phyloP scores from a whole-genome alignment of 2,888 invertebrate genomes.

The Andrena haemorrhoa region DNA sequence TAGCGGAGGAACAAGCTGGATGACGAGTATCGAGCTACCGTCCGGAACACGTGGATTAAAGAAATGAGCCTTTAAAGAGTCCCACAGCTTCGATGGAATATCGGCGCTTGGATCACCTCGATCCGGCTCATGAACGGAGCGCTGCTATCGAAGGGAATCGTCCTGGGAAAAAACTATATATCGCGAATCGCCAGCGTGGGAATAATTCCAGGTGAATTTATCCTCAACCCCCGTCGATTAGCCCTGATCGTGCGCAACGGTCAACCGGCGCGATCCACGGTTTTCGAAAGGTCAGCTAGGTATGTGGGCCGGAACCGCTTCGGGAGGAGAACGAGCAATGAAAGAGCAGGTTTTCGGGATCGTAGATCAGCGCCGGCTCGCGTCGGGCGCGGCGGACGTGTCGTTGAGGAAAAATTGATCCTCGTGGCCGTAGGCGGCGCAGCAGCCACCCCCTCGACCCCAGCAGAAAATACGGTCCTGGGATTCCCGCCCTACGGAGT shows the following conservation, averaged over 20 bases:
- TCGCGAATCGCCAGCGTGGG: slow-evolving; percentile 46
- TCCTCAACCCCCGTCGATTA: slow-evolving; percentile 39
- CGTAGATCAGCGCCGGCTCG: slow-evolving; percentile 38
- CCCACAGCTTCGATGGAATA: neutral
- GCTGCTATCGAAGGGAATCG: slow-evolving; percentile 24
- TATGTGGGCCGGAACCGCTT: slow-evolving; percentile 5
- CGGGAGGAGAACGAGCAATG: neutral
- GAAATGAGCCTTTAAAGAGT: neutral
- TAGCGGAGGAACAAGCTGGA: no score
- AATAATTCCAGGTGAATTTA: slow-evolving; percentile 56
- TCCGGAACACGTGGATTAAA: no score
- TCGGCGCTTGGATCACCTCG: slow-evolving; percentile 13
- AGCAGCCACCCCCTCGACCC: slow-evolving; percentile 11
- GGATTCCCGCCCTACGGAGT: slow-evolving; percentile 59
- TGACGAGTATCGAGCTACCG: no score
- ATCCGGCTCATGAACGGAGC: slow-evolving; percentile 13
- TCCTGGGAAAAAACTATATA: slow-evolving; percentile 38
- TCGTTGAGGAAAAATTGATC: slow-evolving; percentile 71
- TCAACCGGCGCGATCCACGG: slow-evolving; percentile 9
- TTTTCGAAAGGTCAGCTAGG: slow-evolving; percentile 32
- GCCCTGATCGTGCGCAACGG: slow-evolving; percentile 19
- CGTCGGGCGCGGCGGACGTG: slow-evolving; percentile 48
- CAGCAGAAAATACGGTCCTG: slow-evolving; percentile 66
- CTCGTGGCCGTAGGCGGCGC: slow-evolving; percentile 63
- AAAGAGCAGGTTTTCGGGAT: slow-evolving; percentile 32